These are phyloP conservation scores for Erpornis zantholeuca DNA, from an alignment of 2,113 vertebrate species.

Conservation along the genomic window DNA sequence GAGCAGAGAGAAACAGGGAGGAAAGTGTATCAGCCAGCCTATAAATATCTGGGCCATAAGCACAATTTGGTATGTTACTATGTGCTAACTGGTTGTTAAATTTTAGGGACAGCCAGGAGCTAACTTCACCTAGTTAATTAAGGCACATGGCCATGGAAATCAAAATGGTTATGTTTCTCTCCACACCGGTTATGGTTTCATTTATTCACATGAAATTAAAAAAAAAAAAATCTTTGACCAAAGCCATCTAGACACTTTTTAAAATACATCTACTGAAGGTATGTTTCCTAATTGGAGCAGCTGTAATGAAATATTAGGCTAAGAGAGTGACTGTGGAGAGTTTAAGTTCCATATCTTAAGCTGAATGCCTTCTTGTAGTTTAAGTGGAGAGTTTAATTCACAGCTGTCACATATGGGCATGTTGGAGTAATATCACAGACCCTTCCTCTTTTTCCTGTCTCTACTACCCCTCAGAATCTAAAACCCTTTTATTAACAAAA, in stretches of 20 bases:
- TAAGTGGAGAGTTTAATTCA: not conserved
- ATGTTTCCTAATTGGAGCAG: not conserved
- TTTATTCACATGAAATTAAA: not conserved
- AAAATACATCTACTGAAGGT: not conserved
- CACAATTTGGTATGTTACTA: not conserved
- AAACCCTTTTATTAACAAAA: not conserved
- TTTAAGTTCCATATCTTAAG: not conserved
- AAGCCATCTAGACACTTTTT: not conserved
- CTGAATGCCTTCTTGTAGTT: not conserved
- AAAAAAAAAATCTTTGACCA: not conserved
- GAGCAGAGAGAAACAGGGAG: not conserved
- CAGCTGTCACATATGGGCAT: not conserved
- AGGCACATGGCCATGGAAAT: not conserved
- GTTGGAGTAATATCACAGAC: not conserved
- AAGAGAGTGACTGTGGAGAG: not conserved
- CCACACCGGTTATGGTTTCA: not conserved
- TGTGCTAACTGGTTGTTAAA: not conserved
- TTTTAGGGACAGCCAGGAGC: not conserved
- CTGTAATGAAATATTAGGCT: not conserved
- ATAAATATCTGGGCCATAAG: not conserved
- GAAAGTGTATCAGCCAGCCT: not conserved
- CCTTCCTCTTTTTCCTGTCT: not conserved
- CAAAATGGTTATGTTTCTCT: not conserved
- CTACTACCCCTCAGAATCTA: not conserved
- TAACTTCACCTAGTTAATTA: not conserved